Base-by-base conservation (phyloP, 2,888 invertebrate genomes). In the Synanthedon vespiformis region DNA sequence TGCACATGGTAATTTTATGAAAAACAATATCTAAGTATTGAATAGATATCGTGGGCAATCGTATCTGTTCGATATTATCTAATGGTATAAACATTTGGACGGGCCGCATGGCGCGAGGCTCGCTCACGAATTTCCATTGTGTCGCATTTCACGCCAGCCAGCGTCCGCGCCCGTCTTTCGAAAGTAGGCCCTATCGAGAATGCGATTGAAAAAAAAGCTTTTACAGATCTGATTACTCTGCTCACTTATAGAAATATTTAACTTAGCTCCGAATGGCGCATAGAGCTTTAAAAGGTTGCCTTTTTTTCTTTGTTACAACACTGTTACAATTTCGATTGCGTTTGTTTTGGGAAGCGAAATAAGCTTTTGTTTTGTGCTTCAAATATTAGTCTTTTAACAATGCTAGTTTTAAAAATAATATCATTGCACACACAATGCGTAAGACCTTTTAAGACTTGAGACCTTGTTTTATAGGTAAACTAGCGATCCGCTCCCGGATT, bases 11-110 rank as follows among this genome's bases (percentile, higher is more conserved):
- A 34, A 34, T 34, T 34, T 34, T 34, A 34, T 34, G 34, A 34
- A 34, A 34, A 34, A 34, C 34, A 34, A 10, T 34, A 34, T 34
- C 34, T 8, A 22, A 18, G 40, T n/a, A 8, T 13, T 12, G 62
- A 66, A 68, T 74, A 68, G 61, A 69, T 67, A 70, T 68, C 60
- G 64, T 67, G 62, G 63, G 61, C 72, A 66, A 70, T 70, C 64
- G 72, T 57, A 54, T 67, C 65, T 65, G 67, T 71, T 71, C 68
- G 72, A 74, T 73, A 65, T 61, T 67, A 64, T 77, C 77, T 70
- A 66, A 69, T 68, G 75, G 75, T 75, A 76, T 81, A 80, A 82
- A 82, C 80, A 82, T 82, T 82, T 76, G 71, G 79, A 81, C 75
- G 70, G 67, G 58, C 34, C 27, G 66, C 63, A 51, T 55, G 52